Conservation (phyloP, 2,113 vertebrate species). For the Crotalus tigris region DNA sequence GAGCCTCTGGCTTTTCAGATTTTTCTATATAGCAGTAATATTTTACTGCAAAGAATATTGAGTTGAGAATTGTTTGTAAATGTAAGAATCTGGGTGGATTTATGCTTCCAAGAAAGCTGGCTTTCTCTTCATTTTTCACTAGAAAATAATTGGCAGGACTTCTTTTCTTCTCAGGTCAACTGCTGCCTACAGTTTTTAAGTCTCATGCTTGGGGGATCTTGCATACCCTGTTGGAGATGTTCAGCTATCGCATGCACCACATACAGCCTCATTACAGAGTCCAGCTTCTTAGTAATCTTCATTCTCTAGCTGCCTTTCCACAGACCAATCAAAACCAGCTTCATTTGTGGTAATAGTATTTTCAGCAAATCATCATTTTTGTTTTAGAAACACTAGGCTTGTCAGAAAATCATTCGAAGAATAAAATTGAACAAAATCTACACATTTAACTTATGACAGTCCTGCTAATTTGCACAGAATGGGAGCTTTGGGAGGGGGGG, state of each 20-base stretch:
- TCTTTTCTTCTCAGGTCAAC: conserved; percentile 78
- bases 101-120: not conserved
- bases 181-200: conserved; percentile 96
- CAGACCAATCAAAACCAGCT: conserved; percentile 99
- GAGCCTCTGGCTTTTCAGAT: not conserved
- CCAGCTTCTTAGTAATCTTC: conserved; percentile 94
- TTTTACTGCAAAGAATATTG: not conserved
- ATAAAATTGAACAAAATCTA: not conserved
- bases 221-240: conserved; percentile 97
- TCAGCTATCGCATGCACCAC: conserved; percentile 99
- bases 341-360: conserved; percentile 84
- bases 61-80: not conserved
- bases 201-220: conserved; percentile 97
- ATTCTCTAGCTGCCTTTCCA: conserved; percentile 91
- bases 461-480: not conserved
- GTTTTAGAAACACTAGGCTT: not conserved
- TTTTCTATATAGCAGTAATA: rapidly evolving
- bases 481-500: too few relatives aligned
- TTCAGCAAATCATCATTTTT: not conserved
- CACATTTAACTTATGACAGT: rapidly evolving
- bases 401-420: not conserved
- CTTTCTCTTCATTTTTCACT: not conserved
- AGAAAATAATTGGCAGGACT: conserved; percentile 21
- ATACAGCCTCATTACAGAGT: conserved; percentile 97
- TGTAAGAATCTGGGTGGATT: not conserved